Percentiles rank a stretch among this genome's conserved stretches.
phyloP scores from a whole-genome alignment of 2,113 vertebrate genomes.

The Chauna torquata region DNA sequence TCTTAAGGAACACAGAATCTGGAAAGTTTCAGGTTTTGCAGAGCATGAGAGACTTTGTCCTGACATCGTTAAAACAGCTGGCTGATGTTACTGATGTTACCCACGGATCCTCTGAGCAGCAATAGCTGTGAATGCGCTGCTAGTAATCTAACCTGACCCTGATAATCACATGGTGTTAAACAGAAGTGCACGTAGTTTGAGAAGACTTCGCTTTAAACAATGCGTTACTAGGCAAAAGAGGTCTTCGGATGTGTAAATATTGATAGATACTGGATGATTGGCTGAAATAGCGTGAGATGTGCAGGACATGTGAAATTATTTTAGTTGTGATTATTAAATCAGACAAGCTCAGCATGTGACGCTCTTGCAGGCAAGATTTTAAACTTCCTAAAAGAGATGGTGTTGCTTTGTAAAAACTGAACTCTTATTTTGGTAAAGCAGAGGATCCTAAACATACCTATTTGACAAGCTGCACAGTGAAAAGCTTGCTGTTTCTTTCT shows the following conservation, averaged over 20 bases:
- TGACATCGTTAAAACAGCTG: slow-evolving; percentile 4
- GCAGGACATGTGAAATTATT: background rate
- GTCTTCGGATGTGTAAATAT: background rate
- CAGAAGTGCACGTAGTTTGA: background rate
- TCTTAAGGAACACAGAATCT: background rate
- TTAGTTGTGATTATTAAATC: background rate
- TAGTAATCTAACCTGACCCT: slow-evolving; percentile 6
- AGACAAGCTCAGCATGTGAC: background rate
- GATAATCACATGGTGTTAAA: background rate
- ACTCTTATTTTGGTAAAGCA: background rate
- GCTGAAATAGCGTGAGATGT: background rate
- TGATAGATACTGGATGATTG: background rate
- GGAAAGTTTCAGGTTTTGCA: background rate
- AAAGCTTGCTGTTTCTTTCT: background rate
- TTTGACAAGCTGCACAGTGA: background rate
- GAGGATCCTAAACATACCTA: background rate
- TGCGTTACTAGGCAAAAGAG: background rate
- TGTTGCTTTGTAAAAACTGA: background rate
- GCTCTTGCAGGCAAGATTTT: background rate
- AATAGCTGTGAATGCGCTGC: background rate
- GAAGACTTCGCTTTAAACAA: background rate
- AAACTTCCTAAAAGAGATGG: background rate
- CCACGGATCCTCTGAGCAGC: background rate
- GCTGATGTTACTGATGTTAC: slow-evolving; percentile 5
- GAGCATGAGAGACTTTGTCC: background rate